Percentiles rank a stretch among this genome's conserved stretches.
These are phyloP conservation scores for Sminthurinus aureus DNA, from an alignment of 2,888 invertebrate genomes.

Conservation along the genomic window DNA sequence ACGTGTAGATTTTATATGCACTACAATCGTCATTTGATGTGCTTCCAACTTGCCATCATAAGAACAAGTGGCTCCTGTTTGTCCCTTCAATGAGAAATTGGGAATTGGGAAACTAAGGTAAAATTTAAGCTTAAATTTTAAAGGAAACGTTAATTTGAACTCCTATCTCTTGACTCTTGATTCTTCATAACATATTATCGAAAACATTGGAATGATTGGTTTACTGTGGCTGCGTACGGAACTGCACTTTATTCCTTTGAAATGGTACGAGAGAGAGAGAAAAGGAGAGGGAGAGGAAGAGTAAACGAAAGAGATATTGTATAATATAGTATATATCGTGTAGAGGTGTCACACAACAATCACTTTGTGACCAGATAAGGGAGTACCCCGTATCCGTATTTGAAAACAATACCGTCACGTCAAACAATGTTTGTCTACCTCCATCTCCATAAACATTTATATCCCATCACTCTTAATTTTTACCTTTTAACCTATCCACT, in stretches of 20 bases:
- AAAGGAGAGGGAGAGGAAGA: not conserved
- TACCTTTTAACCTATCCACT: not conserved
- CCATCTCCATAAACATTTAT: conserved; percentile 47
- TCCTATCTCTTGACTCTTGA: not conserved
- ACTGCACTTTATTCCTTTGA: too few species aligned
- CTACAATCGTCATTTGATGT: too few species aligned
- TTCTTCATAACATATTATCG: not conserved
- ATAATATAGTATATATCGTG: conserved; percentile 44
- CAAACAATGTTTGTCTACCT: conserved; percentile 47
- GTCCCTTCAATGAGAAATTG: not conserved
- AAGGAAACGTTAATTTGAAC: not conserved
- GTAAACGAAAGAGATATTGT: conserved; percentile 28
- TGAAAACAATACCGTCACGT: conserved; percentile 46
- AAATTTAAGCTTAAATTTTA: not conserved
- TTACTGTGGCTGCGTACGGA: too few species aligned
- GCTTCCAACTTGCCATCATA: too few species aligned
- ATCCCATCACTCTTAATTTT: conserved; percentile 14
- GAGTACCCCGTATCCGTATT: conserved; percentile 36
- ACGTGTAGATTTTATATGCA: too few species aligned
- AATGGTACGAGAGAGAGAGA: not conserved
- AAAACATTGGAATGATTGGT: not conserved
- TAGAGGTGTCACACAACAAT: conserved; percentile 45
- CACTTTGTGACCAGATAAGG: conserved; percentile 40
- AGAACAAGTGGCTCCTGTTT: too few species aligned
- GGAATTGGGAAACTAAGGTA: not conserved